Conservation (phyloP, 2,797 vertebrate genomes). For the Sebastes cheni region DNA sequence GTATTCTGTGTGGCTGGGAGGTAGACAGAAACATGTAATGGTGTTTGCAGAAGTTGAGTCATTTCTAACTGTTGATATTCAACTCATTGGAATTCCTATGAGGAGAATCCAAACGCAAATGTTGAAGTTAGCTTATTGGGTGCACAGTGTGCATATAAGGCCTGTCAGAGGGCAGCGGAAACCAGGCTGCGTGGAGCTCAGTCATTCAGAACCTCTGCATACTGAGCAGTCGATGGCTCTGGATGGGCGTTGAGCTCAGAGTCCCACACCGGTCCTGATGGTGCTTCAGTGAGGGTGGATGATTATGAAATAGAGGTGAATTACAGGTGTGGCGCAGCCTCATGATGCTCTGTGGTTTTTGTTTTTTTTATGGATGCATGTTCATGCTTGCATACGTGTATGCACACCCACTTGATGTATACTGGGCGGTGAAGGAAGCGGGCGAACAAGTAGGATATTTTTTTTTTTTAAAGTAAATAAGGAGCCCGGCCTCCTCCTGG, state of each 20-base stretch:
- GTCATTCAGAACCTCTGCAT: constrained; percentile 65
- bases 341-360: background rate
- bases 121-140: constrained; percentile 31
- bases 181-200: constrained; percentile 47
- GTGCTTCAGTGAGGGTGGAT: background rate
- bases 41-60: constrained; percentile 16
- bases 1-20: background rate
- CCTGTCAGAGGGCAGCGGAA: constrained; percentile 36
- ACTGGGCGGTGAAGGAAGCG: constrained; percentile 2
- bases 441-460: constrained; percentile 43
- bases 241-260: constrained; percentile 35
- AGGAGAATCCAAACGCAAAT: constrained; percentile 9
- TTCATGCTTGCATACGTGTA: background rate
- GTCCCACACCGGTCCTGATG: constrained; percentile 11
- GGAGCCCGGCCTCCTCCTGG: constrained; percentile 66
- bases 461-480: constrained; percentile 74
- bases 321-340: constrained; percentile 25
- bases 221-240: constrained; percentile 49
- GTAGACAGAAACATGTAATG: background rate
- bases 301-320: background rate
- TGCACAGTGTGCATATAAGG: constrained; percentile 35
- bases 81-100: constrained; percentile 15
- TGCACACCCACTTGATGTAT: too few species aligned
- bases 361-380: background rate
- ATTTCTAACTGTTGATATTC: constrained; percentile 24